A percentile compares a stretch with the other conserved stretches of the same genome.
Evolutionary conservation across 2,113 vertebrate species (phyloP).

Genomic region (Odocoileus virginianus): DNA sequence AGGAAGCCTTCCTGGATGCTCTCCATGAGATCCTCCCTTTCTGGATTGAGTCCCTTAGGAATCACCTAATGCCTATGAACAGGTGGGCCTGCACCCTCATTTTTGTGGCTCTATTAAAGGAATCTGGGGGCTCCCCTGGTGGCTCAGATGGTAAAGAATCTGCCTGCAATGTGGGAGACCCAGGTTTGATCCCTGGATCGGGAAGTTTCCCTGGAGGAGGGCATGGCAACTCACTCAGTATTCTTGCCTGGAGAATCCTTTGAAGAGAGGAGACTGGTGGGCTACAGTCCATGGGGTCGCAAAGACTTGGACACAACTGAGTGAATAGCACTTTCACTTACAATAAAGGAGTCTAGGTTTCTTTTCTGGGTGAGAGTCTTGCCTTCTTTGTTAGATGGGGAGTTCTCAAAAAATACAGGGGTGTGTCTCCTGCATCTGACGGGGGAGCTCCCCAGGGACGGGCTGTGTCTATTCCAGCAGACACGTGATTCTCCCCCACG

Average conservation of each 20-base stretch:
- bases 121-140: background rate
- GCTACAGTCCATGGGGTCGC: background rate
- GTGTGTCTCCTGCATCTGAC: background rate
- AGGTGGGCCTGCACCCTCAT: background rate
- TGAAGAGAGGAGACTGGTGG: background rate
- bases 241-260: background rate
- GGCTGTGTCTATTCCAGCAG: background rate
- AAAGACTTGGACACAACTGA: background rate
- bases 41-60: background rate
- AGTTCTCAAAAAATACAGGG: background rate
- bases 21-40: too few relatives aligned
- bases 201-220: background rate
- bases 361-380: background rate
- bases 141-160: background rate
- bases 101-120: background rate
- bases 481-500: background rate
- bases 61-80: too few relatives aligned
- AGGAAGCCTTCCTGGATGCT: background rate
- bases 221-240: background rate
- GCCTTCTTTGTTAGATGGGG: background rate
- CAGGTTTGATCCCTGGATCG: background rate
- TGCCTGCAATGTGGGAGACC: background rate
- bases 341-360: background rate
- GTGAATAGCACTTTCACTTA: background rate
- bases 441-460: background rate